Evolutionary conservation across 2,113 vertebrate species (phyloP), one percentile per base, ranked within the genome.

Genomic region (Patagioenas fasciata): DNA sequence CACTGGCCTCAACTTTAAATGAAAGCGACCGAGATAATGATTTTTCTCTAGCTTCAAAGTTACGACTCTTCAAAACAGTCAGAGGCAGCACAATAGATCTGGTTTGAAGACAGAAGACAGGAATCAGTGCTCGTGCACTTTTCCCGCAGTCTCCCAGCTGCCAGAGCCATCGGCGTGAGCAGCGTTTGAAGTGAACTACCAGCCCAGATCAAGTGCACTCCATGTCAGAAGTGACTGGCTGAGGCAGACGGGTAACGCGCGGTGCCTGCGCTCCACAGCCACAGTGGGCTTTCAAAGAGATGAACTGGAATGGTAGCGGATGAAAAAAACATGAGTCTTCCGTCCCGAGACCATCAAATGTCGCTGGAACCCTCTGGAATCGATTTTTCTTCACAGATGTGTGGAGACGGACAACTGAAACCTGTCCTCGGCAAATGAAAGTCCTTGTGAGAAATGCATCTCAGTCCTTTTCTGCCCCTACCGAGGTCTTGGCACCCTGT

Each of bases 101-200:
- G 88, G 94, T 97, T 84, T 96, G 93, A 96, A 96, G 88, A 95
- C 66, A 91, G 92, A 95, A 97, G 91, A 93, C 95, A 96, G 94
- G 95, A 96, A 96, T 94, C 95, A 91, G 92, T 95, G 91, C 84
- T 94, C 85, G 36, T 87, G 94, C 93, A 96, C 67, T 96, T 95
- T 95, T 95, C 88, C 71, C 88, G 57, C 95, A 82, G 82, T 71
- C 84, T 92, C 95, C 81, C 92, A 86, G 88, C 93, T 97, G 95
- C 96, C 96, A 97, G 84, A 74, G 73, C 93, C 86, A 95, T 96
- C 96, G 94, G 85, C 15, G 85, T 13, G 93, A 95, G 81, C 95
- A 70, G 88, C 53, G 93, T 96, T 97, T 97, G 96, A 97, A 95
- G 95, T 93, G 90, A 97, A 93, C 93, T 96, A 97, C 96, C 94